Conservation (phyloP, 2,113 vertebrate genomes). For the Ctenomys sociabilis region DNA sequence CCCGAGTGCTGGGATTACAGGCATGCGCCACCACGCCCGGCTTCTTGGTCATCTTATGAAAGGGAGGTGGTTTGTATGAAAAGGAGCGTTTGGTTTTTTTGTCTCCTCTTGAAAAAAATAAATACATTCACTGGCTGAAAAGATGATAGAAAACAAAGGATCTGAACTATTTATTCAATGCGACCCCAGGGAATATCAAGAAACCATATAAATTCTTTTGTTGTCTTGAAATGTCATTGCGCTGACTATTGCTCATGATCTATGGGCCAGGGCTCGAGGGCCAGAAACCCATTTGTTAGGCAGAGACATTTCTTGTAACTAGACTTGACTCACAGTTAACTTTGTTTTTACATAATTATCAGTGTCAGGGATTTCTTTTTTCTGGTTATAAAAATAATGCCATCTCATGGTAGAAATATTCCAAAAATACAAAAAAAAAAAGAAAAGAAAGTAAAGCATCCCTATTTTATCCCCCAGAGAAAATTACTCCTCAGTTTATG, state of each 20-base stretch:
- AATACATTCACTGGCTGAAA: background rate
- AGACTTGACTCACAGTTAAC: background rate
- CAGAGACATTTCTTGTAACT: constrained; percentile 6
- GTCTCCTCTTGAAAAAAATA: background rate
- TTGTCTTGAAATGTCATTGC: constrained; percentile 30
- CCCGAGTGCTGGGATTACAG: no score
- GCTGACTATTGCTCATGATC: background rate
- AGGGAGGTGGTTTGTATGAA: background rate
- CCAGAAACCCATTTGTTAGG: background rate
- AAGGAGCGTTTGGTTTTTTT: background rate
- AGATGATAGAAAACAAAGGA: constrained; percentile 20
- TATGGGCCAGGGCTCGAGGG: background rate
- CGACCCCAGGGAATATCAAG: constrained; percentile 14
- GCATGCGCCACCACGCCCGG: no score
- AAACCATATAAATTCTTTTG: constrained; percentile 41
- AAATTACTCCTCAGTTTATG: background rate
- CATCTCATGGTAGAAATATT: background rate
- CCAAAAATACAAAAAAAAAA: background rate
- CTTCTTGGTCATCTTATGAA: constrained; percentile 20
- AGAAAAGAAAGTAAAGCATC: background rate
- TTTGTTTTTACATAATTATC: constrained; percentile 16
- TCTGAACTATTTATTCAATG: constrained; percentile 30
- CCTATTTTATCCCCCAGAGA: background rate
- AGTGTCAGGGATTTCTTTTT: background rate
- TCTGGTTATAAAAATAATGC: background rate